A percentile compares a stretch with the other conserved stretches of the same genome.
phyloP scores from a whole-genome alignment of 2,113 vertebrate genomes.

The Grammatotria lemairii region DNA sequence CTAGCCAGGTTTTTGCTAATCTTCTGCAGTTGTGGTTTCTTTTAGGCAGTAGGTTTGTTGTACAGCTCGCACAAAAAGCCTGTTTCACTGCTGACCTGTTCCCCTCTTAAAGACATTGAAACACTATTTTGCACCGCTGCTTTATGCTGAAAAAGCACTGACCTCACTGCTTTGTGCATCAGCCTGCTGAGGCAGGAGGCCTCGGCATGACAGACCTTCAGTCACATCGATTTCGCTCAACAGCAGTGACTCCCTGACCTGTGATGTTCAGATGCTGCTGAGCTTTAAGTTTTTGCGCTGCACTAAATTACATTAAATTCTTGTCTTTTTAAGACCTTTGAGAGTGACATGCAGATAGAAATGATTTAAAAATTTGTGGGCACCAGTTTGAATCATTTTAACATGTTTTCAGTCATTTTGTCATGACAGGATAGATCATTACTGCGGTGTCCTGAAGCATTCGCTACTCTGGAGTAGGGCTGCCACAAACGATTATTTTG shows the following conservation, averaged over 20 bases:
- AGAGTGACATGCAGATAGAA: not conserved
- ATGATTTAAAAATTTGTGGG: not conserved
- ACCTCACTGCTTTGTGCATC: not conserved
- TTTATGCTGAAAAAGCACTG: not conserved
- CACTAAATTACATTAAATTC: not conserved
- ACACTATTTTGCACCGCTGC: not conserved
- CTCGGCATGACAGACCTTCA: not conserved
- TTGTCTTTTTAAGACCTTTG: not conserved
- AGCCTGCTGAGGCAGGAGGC: slow-evolving; percentile 2
- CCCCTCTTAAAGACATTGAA: not conserved
- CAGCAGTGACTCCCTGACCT: not conserved
- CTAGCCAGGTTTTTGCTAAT: accelerated
- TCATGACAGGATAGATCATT: not conserved
- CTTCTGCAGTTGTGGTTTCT: not conserved
- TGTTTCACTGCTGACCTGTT: not conserved
- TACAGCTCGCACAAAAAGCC: accelerated
- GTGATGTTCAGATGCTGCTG: not conserved
- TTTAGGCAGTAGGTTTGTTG: not conserved
- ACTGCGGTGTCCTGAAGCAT: accelerated
- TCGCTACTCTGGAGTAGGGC: not conserved
- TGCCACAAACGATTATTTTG: too few species aligned
- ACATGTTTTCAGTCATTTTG: not conserved
- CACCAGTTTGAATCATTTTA: not conserved
- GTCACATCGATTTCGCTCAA: not conserved
- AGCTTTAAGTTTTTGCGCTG: not conserved